Evolutionary conservation across 2,888 invertebrate species (phyloP).

Genomic region (Polyommatus iphigenia): DNA sequence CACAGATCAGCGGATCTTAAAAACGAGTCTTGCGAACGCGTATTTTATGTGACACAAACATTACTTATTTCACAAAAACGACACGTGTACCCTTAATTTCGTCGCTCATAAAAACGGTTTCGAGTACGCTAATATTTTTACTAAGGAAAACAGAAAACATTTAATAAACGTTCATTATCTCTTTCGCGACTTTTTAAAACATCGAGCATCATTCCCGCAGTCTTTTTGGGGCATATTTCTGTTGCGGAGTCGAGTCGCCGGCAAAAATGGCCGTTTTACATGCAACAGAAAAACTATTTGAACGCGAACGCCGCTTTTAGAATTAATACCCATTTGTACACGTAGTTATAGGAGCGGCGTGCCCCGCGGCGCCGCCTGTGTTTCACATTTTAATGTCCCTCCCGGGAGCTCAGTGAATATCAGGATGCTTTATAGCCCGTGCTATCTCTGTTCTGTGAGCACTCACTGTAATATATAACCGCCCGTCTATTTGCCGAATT

Average conservation of each 20-base stretch:
- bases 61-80: neutral
- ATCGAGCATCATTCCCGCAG: constrained; percentile 5
- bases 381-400: constrained; percentile 42
- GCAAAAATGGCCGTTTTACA: constrained; percentile 11
- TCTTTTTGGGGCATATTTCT: neutral
- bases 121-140: neutral
- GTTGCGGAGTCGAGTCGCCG: constrained; percentile 9
- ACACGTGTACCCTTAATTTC: neutral
- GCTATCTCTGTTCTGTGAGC: constrained; percentile 38
- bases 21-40: neutral
- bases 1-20: constrained; percentile 8
- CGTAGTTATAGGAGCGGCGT: constrained; percentile 36
- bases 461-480: constrained; percentile 26
- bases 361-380: constrained; percentile 40
- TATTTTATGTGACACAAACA: neutral
- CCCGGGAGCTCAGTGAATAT: constrained; percentile 43
- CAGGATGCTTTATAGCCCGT: constrained; percentile 43
- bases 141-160: constrained; percentile 4
- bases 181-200: neutral
- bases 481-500: constrained; percentile 3
- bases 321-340: constrained; percentile 33
- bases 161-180: constrained; percentile 14
- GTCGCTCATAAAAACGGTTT: neutral
- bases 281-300: constrained; percentile 18
- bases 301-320: constrained; percentile 27